Base-by-base conservation (phyloP, 2,113 vertebrate species). In the Riparia riparia region DNA sequence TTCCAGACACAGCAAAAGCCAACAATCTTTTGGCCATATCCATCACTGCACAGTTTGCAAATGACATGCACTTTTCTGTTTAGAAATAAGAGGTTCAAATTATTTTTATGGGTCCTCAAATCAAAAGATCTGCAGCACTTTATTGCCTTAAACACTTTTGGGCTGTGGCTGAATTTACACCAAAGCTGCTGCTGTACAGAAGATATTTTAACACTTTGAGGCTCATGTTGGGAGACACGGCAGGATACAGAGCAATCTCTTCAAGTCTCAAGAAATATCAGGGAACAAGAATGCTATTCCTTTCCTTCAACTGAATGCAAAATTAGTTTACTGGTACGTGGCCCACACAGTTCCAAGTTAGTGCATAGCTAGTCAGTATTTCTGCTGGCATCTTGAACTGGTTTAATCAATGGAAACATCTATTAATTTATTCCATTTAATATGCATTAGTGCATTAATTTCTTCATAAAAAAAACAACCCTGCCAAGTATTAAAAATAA, bases 311-410 rank as follows among this genome's bases (percentile, higher is more conserved):
- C 83, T 41, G 83, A 97, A 92, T 31, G 78, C 51, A 90, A 90
- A 93, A 96, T 42, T 86, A 74, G 69, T 89, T 95, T 95, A 91
- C 79, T 93, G 84, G 78, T 90, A 80, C 60, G 25, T 22, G 91
- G 95, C 96, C 97, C 95, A 82, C 84, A 89, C 45, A 93, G 80
- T 73, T 93, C 93, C 31, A 14, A 96, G 94, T 94, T 95, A 96
- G 94, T 98, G 97, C 98, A 98, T 97, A 98, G 98, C 96, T 97
- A 96, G 88, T 97, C 91, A 95, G 34, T 96, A 96, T 94, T 97
- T 94, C 93, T 97, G 97, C 96, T 96, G 94, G 97, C 97, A 97
- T 97, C 89, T 96, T 97, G 93, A 96, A 96, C 74, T 90, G 89
- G 64, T 96, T 96, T 96, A 92, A 74, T 92, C 66, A 86, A 51